Evolutionary conservation across 2,113 vertebrate genomes (phyloP).

Genomic region (Chitala chitala): DNA sequence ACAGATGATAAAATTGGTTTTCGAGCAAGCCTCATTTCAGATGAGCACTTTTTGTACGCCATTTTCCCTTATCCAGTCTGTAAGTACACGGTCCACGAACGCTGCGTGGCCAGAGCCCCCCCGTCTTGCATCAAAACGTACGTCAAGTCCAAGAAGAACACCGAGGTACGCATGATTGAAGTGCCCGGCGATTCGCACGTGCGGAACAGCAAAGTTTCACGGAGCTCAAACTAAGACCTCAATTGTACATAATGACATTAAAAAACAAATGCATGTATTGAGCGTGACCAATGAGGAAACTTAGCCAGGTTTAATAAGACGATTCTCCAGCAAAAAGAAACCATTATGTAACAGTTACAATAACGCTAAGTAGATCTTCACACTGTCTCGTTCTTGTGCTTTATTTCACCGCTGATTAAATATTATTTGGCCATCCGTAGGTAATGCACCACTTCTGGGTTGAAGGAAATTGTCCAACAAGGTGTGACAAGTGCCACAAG

Average conservation of each 20-base stretch:
- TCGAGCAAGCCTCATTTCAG: neutral
- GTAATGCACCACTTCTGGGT: slow-evolving; percentile 94
- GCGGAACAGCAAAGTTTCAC: slow-evolving; percentile 35
- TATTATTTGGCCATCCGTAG: slow-evolving; percentile 58
- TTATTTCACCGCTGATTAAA: neutral
- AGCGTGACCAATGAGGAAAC: slow-evolving; percentile 50
- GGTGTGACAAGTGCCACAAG: slow-evolving; percentile 94
- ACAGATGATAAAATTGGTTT: too few relatives aligned
- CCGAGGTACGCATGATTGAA: slow-evolving; percentile 73
- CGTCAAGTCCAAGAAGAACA: slow-evolving; percentile 89
- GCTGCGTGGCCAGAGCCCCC: slow-evolving; percentile 78
- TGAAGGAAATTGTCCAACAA: slow-evolving; percentile 88
- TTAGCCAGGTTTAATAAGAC: slow-evolving; percentile 38
- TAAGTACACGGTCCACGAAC: slow-evolving; percentile 88
- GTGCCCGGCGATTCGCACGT: slow-evolving; percentile 47
- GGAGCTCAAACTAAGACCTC: slow-evolving; percentile 41
- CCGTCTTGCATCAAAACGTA: slow-evolving; percentile 91
- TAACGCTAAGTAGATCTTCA: too few relatives aligned
- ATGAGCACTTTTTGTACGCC: neutral
- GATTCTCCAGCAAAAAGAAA: neutral
- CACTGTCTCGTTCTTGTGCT: slow-evolving; percentile 16
- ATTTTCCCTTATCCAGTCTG: slow-evolving; percentile 69
- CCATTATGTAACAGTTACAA: neutral
- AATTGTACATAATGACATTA: slow-evolving; percentile 47
- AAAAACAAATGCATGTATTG: slow-evolving; percentile 42